Conservation (phyloP, 2,113 vertebrate species). For the Rissa tridactyla region DNA sequence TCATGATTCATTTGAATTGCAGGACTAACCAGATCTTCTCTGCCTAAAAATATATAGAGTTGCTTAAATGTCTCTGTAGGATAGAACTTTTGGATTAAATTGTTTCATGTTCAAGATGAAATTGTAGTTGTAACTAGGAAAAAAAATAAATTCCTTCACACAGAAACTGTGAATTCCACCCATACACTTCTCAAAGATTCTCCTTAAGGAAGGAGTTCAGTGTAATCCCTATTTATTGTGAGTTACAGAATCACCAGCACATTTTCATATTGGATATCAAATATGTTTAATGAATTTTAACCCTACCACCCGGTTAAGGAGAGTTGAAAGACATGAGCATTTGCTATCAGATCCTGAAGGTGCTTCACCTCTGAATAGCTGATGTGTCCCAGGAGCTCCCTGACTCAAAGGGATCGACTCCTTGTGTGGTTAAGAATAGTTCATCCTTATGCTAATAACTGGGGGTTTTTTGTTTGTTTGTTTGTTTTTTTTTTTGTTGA, state of each 20-base stretch:
- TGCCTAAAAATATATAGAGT: not conserved
- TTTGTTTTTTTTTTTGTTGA: no score
- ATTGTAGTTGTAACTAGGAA: not conserved
- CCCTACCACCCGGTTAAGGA: fast-evolving
- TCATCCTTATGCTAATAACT: no score
- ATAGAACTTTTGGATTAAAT: not conserved
- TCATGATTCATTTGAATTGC: not conserved
- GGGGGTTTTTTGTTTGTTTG: no score
- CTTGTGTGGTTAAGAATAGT: not conserved
- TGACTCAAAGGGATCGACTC: fast-evolving
- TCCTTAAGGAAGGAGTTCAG: not conserved
- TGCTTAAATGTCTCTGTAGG: not conserved
- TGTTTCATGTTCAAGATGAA: not conserved
- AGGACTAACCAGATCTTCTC: not conserved
- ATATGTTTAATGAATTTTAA: not conserved
- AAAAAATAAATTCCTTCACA: not conserved
- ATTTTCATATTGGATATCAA: not conserved
- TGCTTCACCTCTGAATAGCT: not conserved
- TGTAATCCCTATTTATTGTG: not conserved
- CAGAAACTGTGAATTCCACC: not conserved
- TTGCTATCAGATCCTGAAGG: not conserved
- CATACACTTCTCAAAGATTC: not conserved
- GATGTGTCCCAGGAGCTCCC: not conserved
- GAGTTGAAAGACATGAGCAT: not conserved
- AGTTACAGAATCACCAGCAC: not conserved